Base-by-base conservation (phyloP, 2,113 vertebrate genomes). In the Notarius quadriscutis region DNA sequence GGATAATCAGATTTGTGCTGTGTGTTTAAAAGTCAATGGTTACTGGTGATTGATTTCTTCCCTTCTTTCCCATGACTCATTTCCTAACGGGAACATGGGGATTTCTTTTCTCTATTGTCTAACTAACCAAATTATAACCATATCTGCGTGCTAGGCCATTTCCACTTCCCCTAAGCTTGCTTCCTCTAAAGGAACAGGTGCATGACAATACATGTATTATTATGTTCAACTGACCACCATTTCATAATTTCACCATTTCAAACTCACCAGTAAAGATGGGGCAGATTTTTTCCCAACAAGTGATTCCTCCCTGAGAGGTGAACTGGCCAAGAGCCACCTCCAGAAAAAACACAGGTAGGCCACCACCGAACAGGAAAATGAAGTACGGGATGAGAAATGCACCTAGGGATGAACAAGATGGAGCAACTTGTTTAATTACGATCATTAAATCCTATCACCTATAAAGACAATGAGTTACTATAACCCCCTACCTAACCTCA, bases 331-430 rank as follows among this genome's bases (percentile, higher is more conserved):
- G 95, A 74, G 97, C 96, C 80, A 99, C 97, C 94, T 99, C 98
- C 95, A 99, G 95, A 95, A 99, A 99, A 92, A 99, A 99, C 92
- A 99, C 97, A 0, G 98, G 98, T 92, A 99, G 95, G 92, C 98
- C 98, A 78, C 98, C 97, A 79, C 98, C 98, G 89, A 99, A 99
- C 96, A 99, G 96, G 95, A 99, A 99, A 92, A 99, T 99, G 95
- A 98, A 97, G 95, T 99, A 99, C 81, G 98, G 98, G 95, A 99
- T 99, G 94, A 99, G 98, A 95, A 99, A 99, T 30, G 98, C 98
- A 96, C 98, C 98, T 99, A 93, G 27, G 34, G 7, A 51, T 84
- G 91, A 74, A 48, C 7, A 78, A 80, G 67, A 86, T 14, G 48
- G 50, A 58, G 11, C 1, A 80, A 20, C n/a, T 30, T 63, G 60